Conservation (phyloP, 2,113 vertebrate genomes). For the Sorex fumeus region DNA sequence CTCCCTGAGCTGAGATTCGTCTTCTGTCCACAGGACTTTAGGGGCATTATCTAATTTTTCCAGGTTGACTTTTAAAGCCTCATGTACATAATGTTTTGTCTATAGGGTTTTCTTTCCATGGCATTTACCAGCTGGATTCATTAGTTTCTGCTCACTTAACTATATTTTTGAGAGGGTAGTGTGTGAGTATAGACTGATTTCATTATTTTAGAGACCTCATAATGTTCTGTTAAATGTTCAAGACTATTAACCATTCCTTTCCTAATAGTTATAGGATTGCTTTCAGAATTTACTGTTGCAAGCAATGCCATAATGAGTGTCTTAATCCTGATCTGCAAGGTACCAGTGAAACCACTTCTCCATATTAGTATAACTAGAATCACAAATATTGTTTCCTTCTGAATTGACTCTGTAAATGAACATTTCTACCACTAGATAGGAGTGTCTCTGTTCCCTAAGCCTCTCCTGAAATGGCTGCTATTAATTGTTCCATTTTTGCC, state of each 20-base stretch:
- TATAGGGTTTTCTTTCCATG: background rate
- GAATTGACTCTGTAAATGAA: background rate
- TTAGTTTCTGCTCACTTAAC: background rate
- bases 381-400: background rate
- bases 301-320: background rate
- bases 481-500: slow-evolving; percentile 17
- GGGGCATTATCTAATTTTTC: background rate
- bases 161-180: background rate
- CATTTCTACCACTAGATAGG: no score
- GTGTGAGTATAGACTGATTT: background rate
- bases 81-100: background rate
- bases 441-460: background rate
- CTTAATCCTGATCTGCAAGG: background rate
- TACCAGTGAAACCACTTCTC: background rate
- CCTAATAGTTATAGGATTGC: background rate
- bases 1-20: background rate
- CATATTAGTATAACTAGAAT: background rate
- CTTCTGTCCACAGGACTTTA: background rate
- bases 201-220: slow-evolving; percentile 8
- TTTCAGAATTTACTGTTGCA: background rate
- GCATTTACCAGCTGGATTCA: background rate
- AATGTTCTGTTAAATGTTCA: background rate
- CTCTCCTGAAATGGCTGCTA: background rate
- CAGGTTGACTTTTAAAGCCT: background rate
- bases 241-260: background rate